A percentile compares a stretch with the other conserved stretches of the same genome.
phyloP scores from a whole-genome alignment of 2,888 invertebrate species.

The Acanthoscelides obtectus region DNA sequence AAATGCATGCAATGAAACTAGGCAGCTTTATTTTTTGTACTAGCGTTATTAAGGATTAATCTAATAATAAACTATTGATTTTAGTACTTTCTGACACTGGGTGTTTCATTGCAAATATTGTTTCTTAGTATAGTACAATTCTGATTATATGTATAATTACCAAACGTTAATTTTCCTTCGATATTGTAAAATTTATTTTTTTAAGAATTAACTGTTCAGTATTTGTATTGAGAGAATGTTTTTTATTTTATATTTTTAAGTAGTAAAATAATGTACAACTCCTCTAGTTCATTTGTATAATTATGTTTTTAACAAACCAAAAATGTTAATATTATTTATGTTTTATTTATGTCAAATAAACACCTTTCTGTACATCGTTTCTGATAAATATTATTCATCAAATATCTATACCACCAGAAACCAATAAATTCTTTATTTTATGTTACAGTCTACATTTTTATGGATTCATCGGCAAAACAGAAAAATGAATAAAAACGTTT shows the following conservation, averaged over 20 bases:
- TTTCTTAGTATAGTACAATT: neutral
- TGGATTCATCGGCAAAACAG: no score
- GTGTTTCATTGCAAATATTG: neutral
- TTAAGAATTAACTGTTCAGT: constrained; percentile 10
- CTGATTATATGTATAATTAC: neutral
- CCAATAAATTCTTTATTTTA: no score
- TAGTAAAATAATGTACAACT: constrained; percentile 25
- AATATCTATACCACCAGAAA: no score
- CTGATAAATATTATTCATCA: no score
- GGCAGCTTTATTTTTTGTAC: neutral
- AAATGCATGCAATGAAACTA: neutral
- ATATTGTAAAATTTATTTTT: neutral
- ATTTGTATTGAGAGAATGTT: constrained; percentile 16
- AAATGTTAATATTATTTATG: constrained; percentile 34
- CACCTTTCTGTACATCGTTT: neutral
- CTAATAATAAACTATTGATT: neutral
- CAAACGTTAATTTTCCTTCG: neutral
- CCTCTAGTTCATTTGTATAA: constrained; percentile 24
- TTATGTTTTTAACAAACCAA: constrained; percentile 30
- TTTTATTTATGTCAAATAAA: constrained; percentile 25
- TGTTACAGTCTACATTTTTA: no score
- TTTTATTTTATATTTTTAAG: constrained; percentile 15
- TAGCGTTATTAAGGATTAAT: no score
- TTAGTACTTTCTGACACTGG: neutral
- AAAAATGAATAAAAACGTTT: no score